A percentile compares a stretch with the other conserved stretches of the same genome.
These are phyloP conservation scores for Vombatus ursinus DNA, from an alignment of 2,113 vertebrate genomes.

Conservation along the genomic window DNA sequence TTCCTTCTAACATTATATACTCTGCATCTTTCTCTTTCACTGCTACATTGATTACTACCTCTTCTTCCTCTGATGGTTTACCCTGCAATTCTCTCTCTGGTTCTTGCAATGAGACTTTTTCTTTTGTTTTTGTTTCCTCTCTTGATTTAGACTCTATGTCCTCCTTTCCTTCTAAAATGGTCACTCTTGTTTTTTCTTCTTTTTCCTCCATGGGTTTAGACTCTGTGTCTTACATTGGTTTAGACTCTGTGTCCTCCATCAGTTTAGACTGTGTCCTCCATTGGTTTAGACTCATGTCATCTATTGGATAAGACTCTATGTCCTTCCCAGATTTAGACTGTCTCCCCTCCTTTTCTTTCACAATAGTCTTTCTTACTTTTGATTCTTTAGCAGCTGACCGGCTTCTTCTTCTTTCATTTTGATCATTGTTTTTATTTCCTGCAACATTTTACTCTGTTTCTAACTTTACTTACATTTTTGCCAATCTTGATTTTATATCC, in stretches of 20 bases:
- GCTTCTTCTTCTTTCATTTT: background rate
- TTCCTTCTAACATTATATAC: too few relatives aligned
- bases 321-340: background rate
- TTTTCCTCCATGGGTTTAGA: too few relatives aligned
- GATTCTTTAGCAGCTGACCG: background rate
- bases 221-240: too few relatives aligned
- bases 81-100: background rate
- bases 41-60: accelerated
- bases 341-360: background rate
- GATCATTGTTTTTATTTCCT: background rate
- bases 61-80: background rate
- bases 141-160: too few relatives aligned
- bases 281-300: too few relatives aligned
- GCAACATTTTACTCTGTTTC: background rate
- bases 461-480: background rate
- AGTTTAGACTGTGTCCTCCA: too few relatives aligned
- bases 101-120: background rate
- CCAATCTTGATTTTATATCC: background rate
- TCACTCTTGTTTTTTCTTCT: too few relatives aligned
- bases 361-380: background rate
- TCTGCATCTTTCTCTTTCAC: background rate
- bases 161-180: too few relatives aligned
- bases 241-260: background rate
- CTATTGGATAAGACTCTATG: background rate
- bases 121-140: background rate